These are phyloP conservation scores for Labeo catla DNA, from an alignment of 2,113 vertebrate genomes.

Conservation along the genomic window DNA sequence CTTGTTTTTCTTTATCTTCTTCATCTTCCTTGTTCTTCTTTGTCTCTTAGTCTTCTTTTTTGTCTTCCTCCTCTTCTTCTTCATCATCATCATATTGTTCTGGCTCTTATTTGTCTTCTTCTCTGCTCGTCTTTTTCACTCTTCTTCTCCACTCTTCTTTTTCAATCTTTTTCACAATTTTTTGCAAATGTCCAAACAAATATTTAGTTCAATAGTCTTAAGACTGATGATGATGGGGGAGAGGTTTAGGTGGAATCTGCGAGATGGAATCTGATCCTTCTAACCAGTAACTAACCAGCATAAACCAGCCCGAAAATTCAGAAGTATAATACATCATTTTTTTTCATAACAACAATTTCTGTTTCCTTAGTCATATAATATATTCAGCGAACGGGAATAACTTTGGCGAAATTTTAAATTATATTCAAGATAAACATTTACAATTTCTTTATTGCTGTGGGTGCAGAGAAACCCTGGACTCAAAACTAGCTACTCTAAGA, in stretches of 20 bases:
- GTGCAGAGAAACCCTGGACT: not conserved
- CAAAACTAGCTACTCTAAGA: slow-evolving; percentile 2
- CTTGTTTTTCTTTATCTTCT: no score
- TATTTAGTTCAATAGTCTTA: not conserved
- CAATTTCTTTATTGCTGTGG: not conserved
- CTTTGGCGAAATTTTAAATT: not conserved
- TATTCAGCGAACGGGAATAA: not conserved
- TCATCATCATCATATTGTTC: no score
- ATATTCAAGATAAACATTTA: not conserved
- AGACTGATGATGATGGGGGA: not conserved
- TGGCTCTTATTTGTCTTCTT: no score
- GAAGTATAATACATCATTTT: not conserved
- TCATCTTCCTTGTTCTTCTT: no score
- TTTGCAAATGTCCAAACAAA: no score
- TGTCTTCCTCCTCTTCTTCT: no score
- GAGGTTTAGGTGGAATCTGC: no score
- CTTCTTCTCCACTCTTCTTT: no score
- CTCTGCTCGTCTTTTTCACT: no score
- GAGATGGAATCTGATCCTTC: no score
- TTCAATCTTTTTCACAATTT: no score
- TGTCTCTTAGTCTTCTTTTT: no score
- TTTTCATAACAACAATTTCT: not conserved
- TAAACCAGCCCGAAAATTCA: not conserved
- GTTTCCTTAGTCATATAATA: not conserved
- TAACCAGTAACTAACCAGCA: not conserved